phyloP scores from a whole-genome alignment of 2,797 vertebrate genomes.

The Periophthalmus magnuspinnatus region DNA sequence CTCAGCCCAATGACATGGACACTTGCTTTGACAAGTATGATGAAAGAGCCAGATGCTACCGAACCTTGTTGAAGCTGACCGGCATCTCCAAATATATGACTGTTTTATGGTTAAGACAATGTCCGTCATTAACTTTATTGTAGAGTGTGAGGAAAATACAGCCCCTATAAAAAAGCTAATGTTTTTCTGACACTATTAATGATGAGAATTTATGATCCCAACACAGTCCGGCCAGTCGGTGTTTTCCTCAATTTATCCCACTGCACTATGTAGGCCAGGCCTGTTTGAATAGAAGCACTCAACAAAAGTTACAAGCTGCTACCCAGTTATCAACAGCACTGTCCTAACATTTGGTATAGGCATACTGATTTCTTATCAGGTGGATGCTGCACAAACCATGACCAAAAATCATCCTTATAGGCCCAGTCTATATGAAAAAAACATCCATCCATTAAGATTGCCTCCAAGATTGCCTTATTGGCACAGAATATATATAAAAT shows the following conservation, averaged over 20 bases:
- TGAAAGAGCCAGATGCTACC: conserved; percentile 59
- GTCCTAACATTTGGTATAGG: background rate
- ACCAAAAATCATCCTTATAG: too few species aligned
- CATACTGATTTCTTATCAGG: too few species aligned
- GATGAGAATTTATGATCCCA: conserved; percentile 74
- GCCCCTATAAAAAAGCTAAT: conserved; percentile 77
- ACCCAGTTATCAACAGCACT: background rate
- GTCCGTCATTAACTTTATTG: conserved; percentile 81
- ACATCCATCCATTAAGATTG: too few species aligned
- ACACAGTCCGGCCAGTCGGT: conserved; percentile 58
- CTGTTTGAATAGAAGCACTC: conserved; percentile 21
- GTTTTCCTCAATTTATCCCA: conserved; percentile 42
- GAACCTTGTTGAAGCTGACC: conserved; percentile 68
- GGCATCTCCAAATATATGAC: conserved; percentile 75
- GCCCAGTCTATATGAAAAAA: too few species aligned
- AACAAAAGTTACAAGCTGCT: background rate
- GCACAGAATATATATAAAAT: too few species aligned
- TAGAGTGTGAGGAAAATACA: conserved; percentile 74
- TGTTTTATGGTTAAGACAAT: conserved; percentile 78
- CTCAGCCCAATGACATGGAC: conserved; percentile 37
- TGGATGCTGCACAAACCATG: too few species aligned
- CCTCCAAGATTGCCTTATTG: too few species aligned
- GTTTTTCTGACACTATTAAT: conserved; percentile 77
- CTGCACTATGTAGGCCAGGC: conserved; percentile 17
- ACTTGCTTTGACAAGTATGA: conserved; percentile 44